phyloP scores from a whole-genome alignment of 2,113 vertebrate genomes.

The Xenopus laevis region DNA sequence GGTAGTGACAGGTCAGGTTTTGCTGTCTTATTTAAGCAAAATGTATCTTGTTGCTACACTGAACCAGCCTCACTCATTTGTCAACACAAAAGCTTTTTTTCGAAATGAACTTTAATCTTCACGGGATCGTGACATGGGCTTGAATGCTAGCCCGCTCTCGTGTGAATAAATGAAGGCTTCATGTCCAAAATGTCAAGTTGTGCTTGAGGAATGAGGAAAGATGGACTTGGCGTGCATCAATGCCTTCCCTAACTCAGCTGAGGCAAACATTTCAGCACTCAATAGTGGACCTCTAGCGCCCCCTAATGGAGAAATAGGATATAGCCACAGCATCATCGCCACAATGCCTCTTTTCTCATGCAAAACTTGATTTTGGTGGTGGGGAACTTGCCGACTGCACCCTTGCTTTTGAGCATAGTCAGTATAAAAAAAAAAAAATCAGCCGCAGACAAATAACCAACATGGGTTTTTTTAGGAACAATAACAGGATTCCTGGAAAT shows the following conservation, averaged over 20 bases:
- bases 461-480: too few relatives aligned
- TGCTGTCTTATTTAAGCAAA: background rate
- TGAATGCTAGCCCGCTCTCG: constrained; percentile 4
- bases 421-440: too few relatives aligned
- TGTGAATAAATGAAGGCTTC: constrained; percentile 45
- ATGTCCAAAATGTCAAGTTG: constrained; percentile 60
- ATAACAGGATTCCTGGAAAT: too few relatives aligned
- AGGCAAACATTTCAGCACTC: constrained; percentile 12
- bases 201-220: constrained; percentile 49
- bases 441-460: too few relatives aligned
- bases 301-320: constrained; percentile 57
- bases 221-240: constrained; percentile 24
- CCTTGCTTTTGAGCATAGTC: too few relatives aligned
- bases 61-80: background rate
- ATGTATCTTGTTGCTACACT: background rate
- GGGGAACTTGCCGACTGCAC: constrained; percentile 1
- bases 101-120: constrained; percentile 34
- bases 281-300: constrained; percentile 64
- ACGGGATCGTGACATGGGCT: constrained; percentile 37
- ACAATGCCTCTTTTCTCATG: constrained; percentile 13
- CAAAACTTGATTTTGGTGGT: constrained; percentile 33
- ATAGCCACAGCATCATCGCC: background rate
- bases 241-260: constrained; percentile 20
- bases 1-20: background rate
- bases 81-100: background rate